These are phyloP conservation scores for Cydia strobilella DNA, from an alignment of 1,140 invertebrate species.

Conservation along the genomic window DNA sequence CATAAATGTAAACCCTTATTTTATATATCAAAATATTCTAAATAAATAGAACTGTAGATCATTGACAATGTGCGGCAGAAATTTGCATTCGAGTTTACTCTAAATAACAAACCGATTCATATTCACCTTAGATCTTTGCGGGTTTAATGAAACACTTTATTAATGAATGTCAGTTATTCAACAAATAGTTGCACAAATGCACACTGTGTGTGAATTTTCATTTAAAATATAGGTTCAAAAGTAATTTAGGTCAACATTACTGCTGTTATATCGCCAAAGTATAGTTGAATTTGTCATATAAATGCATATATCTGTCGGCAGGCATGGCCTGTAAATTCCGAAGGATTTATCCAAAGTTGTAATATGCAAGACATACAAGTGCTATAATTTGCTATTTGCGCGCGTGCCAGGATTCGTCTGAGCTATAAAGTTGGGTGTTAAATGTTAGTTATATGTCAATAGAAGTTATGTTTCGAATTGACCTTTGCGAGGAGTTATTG, in stretches of 20 bases:
- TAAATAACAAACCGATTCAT: not conserved
- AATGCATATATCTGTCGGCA: conserved; percentile 7
- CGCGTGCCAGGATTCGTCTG: not conserved
- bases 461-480: conserved; percentile 4
- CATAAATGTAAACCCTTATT: too few species aligned
- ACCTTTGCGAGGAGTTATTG: not conserved
- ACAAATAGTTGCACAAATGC: not conserved
- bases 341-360: not conserved
- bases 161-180: not conserved
- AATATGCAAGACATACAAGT: not conserved
- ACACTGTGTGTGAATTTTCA: not conserved
- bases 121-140: not conserved
- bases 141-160: not conserved
- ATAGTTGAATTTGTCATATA: not conserved
- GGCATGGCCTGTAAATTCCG: not conserved
- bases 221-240: not conserved
- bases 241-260: conserved; percentile 13
- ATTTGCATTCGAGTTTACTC: too few species aligned
- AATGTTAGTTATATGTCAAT: conserved; percentile 19
- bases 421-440: conserved; percentile 14
- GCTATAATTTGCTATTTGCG: conserved; percentile 10
- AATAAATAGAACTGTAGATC: too few species aligned
- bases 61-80: too few species aligned
- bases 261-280: not conserved
- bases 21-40: too few species aligned